A percentile compares a stretch with the other conserved stretches of the same genome.
phyloP scores from a whole-genome alignment of 1,140 invertebrate species.

The Ruditapes philippinarum region DNA sequence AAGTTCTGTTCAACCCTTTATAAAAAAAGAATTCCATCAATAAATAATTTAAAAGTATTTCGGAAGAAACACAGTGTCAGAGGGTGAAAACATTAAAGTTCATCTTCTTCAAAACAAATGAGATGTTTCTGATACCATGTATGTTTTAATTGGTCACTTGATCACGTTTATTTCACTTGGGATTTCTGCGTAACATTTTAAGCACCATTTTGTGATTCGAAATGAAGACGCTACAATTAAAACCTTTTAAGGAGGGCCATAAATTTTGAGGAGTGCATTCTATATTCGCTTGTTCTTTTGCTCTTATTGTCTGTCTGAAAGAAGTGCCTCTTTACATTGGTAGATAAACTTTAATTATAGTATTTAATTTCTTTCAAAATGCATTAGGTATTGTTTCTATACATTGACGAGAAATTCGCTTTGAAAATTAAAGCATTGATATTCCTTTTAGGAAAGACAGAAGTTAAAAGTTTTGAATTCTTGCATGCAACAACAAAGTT shows the following conservation, averaged over 20 bases:
- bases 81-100: slow-evolving; percentile 23
- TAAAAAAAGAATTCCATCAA: no score
- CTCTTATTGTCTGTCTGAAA: background rate
- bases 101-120: background rate
- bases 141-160: slow-evolving; percentile 40
- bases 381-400: no score
- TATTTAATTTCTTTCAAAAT: background rate
- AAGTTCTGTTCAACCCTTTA: no score
- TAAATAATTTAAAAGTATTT: no score
- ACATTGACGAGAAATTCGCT: no score
- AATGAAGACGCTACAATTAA: slow-evolving; percentile 17
- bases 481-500: no score
- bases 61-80: no score
- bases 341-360: slow-evolving; percentile 11
- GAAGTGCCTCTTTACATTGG: background rate
- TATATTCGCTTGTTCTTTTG: background rate
- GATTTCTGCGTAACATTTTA: background rate
- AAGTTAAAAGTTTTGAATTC: no score
- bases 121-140: background rate
- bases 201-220: background rate
- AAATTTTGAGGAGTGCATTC: background rate
- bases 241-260: slow-evolving; percentile 20
- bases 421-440: background rate
- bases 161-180: slow-evolving; percentile 14
- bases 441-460: background rate